phyloP scores from a whole-genome alignment of 2,113 vertebrate genomes.

The Hydrochoerus hydrochaeris region DNA sequence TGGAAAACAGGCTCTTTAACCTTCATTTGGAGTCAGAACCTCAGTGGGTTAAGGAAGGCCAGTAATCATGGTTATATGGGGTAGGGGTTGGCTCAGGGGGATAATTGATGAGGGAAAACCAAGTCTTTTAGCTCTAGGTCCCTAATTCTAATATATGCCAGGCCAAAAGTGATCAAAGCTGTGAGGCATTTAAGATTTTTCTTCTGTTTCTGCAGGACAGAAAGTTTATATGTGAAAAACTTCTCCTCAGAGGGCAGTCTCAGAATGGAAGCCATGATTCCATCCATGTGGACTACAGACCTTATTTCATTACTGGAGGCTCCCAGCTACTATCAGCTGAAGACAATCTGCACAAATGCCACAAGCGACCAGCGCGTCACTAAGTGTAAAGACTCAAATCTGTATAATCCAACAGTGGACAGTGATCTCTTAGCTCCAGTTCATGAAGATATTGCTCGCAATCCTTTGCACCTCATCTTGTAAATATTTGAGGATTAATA shows the following conservation, averaged over 20 bases:
- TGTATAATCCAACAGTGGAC: background rate
- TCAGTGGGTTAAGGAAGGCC: background rate
- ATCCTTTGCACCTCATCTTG: rapidly evolving
- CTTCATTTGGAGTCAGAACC: constrained; percentile 12
- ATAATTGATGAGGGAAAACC: background rate
- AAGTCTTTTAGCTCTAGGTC: constrained; percentile 8
- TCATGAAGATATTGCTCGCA: background rate
- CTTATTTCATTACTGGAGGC: background rate
- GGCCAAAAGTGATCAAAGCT: background rate
- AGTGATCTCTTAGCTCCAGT: background rate
- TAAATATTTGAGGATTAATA: background rate
- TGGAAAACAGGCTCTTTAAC: constrained; percentile 66
- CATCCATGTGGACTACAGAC: background rate
- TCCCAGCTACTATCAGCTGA: background rate
- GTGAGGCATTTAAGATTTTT: background rate
- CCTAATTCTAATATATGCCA: constrained; percentile 41
- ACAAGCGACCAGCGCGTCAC: background rate
- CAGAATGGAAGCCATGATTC: background rate
- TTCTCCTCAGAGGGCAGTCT: background rate
- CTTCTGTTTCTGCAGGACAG: background rate
- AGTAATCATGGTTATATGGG: background rate
- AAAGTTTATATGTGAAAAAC: background rate
- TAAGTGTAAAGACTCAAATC: background rate
- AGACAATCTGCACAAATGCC: background rate
- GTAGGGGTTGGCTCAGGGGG: background rate